phyloP scores from a whole-genome alignment of 2,888 invertebrate species.

The Rhagonycha fulva region DNA sequence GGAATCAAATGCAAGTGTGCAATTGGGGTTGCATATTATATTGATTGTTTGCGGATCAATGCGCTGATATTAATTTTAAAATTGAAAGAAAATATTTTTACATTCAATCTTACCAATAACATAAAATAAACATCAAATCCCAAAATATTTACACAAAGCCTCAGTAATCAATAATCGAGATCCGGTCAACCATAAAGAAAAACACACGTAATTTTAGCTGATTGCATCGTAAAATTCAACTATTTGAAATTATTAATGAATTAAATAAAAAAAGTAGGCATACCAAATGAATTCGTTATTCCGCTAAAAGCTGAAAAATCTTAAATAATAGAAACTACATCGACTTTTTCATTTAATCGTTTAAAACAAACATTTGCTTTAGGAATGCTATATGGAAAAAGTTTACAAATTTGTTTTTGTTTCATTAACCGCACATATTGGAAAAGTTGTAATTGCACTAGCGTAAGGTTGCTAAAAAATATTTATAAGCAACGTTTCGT shows the following conservation, averaged over 20 bases:
- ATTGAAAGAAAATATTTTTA: neutral
- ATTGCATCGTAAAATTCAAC: neutral
- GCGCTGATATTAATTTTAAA: neutral
- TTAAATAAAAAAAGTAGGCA: neutral
- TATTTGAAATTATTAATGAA: neutral
- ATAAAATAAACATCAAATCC: neutral
- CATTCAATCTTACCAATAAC: neutral
- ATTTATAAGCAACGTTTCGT: neutral
- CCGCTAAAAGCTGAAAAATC: neutral
- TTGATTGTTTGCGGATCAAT: no score
- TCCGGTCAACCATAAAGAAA: neutral
- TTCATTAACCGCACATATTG: constrained; percentile 8
- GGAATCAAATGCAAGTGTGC: no score
- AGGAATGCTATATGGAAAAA: constrained; percentile 2
- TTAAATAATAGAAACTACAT: neutral
- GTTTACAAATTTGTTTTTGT: constrained; percentile 10
- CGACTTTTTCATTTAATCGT: neutral
- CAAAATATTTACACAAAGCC: neutral
- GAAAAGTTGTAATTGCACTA: neutral
- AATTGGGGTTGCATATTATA: no score
- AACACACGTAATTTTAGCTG: neutral
- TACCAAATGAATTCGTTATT: neutral
- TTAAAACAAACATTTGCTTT: neutral
- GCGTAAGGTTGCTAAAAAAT: neutral
- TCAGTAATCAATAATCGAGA: neutral